Base-by-base conservation (phyloP, 2,888 invertebrate genomes). In the Tethea ocularis region DNA sequence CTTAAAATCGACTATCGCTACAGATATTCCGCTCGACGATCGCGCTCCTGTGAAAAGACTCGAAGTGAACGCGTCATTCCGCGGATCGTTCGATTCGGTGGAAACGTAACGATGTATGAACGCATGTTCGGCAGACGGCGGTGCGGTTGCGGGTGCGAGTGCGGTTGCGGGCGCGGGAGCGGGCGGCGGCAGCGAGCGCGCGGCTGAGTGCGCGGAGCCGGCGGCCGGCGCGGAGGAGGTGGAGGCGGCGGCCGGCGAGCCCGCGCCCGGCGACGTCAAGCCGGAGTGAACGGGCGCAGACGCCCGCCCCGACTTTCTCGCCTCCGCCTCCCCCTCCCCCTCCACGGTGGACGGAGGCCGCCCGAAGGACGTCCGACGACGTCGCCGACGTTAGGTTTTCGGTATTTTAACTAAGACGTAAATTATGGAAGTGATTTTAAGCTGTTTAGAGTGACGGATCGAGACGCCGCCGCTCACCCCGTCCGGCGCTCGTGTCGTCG, bases 341-440 rank as follows among this genome's bases (percentile, higher is more conserved):
- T 11, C 33, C 33, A 55, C 63, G 62, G 59, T 61, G 59, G 57
- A 53, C 61, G 64, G 69, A 61, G 61, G 61, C 61, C 60, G 54
- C 69, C 58, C 63, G 63, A 66, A 66, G 57, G 51, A 64, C 63
- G 66, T 64, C 61, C 58, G 61, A 60, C 61, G 72, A 71, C 67
- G 66, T 71, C 77, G 76, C 72, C 77, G 76, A 79, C 76, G 72
- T 78, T 85, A 84, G 78, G 78, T 83, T 87, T 89, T 89, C 88
- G 88, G 86, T 91, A 89, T 89, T 86, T 82, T 88, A 84, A 87
- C 86, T 88, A 91, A 88, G 88, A 88, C 89, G 82, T 91, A 91
- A 91, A 91, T 91, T 91, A 89, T 89, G 84, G 83, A 91, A 90
- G 88, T 90, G 89, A 89, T 82, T 88, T 77, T 85, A 84, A 86